Conservation (phyloP, 2,113 vertebrate genomes). For the Sminthopsis crassicaudata region DNA sequence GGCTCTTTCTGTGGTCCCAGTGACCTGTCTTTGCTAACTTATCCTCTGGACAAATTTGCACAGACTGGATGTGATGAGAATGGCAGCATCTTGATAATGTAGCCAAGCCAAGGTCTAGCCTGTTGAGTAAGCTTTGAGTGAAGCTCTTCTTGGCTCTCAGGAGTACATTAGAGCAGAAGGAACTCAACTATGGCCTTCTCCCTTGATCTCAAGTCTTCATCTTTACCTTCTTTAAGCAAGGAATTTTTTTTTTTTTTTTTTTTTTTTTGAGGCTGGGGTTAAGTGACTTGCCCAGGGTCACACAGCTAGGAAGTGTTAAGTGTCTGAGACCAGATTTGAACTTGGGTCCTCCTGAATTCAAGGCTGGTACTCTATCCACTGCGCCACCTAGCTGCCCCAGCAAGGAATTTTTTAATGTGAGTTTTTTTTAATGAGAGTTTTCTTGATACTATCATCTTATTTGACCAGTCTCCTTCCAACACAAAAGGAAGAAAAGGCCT, state of each 20-base stretch:
- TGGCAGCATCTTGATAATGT: background rate
- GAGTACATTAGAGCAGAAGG: background rate
- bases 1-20: background rate
- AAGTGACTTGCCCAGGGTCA: too few relatives aligned
- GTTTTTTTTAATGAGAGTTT: background rate
- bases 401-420: background rate
- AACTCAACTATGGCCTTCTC: background rate
- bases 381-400: too few relatives aligned
- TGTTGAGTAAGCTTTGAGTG: background rate
- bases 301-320: too few relatives aligned
- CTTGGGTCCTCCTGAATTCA: too few relatives aligned
- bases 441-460: background rate
- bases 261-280: too few relatives aligned
- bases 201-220: background rate
- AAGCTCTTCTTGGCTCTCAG: background rate
- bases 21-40: background rate
- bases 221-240: background rate
- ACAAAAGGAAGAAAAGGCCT: background rate
- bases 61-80: background rate
- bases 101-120: background rate
- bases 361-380: too few relatives aligned
- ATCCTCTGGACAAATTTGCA: background rate
- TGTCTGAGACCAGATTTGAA: too few relatives aligned
- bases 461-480: background rate
- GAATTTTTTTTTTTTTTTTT: background rate